Evolutionary conservation across 2,797 vertebrate genomes (phyloP).

Genomic region (Microchirus variegatus): DNA sequence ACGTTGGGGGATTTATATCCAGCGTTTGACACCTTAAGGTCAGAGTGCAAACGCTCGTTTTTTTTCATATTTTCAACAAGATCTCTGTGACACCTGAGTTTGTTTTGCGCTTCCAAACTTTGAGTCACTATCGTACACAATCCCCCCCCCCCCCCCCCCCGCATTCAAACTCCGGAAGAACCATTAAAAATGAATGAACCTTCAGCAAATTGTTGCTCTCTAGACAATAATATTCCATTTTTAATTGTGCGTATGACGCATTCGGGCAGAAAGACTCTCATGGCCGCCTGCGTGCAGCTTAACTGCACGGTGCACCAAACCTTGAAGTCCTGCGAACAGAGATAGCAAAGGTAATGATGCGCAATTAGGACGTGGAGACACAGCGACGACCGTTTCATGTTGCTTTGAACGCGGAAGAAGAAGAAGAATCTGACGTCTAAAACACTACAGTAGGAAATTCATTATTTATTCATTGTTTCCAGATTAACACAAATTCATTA

Average conservation of each 20-base stretch:
- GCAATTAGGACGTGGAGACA: constrained; percentile 14
- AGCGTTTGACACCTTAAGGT: neutral
- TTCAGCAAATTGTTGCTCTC: constrained; percentile 45
- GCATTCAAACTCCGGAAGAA: constrained; percentile 45
- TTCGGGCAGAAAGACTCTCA: constrained; percentile 48
- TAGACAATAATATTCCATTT: constrained; percentile 62
- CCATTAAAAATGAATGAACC: constrained; percentile 64
- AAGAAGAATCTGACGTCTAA: no score
- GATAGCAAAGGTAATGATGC: constrained; percentile 35
- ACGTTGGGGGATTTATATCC: constrained; percentile 20
- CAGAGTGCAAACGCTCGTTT: neutral
- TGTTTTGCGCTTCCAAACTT: constrained; percentile 37
- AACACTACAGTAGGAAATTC: no score
- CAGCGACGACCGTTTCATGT: neutral
- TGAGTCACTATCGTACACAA: constrained; percentile 55
- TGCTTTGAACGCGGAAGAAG: neutral
- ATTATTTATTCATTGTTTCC: neutral
- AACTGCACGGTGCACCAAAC: constrained; percentile 33
- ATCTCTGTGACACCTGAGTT: constrained; percentile 4
- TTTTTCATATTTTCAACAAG: neutral
- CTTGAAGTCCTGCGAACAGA: constrained; percentile 19
- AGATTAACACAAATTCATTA: neutral
- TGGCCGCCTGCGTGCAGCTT: constrained; percentile 18
- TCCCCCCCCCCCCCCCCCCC: constrained; percentile 19
- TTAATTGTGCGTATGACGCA: constrained; percentile 64